Evolutionary conservation across 2,113 vertebrate species (phyloP).

Genomic region (Damaliscus lunatus): DNA sequence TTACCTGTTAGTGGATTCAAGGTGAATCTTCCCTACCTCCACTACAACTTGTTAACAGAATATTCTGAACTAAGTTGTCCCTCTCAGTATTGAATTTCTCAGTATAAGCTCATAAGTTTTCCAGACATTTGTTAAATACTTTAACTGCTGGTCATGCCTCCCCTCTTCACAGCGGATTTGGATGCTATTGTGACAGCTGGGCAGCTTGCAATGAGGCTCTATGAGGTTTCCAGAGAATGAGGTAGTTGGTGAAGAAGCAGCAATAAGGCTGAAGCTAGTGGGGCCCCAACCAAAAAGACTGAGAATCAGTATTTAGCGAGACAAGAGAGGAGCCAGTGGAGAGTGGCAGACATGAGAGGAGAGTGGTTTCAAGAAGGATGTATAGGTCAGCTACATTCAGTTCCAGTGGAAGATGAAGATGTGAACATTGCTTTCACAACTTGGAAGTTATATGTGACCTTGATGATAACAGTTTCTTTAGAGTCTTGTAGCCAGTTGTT

Average conservation of each 20-base stretch:
- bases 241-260: no score
- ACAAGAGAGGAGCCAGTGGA: not conserved
- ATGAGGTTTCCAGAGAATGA: not conserved
- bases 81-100: not conserved
- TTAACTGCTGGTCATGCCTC: not conserved
- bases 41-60: not conserved
- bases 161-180: not conserved
- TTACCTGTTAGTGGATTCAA: not conserved
- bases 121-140: not conserved
- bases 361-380: not conserved
- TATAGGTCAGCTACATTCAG: not conserved
- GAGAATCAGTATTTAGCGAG: not conserved
- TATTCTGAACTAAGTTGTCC: not conserved
- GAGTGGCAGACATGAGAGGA: no score
- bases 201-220: not conserved
- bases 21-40: not conserved
- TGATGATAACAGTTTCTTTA: not conserved
- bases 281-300: not conserved
- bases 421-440: not conserved
- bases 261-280: no score
- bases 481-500: not conserved
- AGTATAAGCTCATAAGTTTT: not conserved
- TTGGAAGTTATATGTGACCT: not conserved
- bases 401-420: not conserved
- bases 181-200: not conserved